Evolutionary conservation across 2,888 invertebrate species (phyloP), one percentile per base, ranked within the genome.

Genomic region (Ramazzottius varieornatus): DNA sequence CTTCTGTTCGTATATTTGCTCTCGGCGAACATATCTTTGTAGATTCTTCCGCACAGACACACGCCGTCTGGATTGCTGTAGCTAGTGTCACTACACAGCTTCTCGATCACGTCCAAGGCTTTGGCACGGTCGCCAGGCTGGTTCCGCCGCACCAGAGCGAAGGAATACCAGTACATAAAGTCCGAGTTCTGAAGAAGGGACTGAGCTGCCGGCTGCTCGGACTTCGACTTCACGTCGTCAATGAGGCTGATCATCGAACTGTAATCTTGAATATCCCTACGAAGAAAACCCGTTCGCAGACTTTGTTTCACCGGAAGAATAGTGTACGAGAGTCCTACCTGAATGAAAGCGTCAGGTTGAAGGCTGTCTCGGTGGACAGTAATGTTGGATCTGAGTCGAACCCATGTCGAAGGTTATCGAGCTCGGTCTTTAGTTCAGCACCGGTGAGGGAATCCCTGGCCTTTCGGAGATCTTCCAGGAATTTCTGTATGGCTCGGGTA

Each of bases 171-270:
- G 54, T 54, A 54, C 54, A 54, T 54, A 29, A 54, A 54, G 29
- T 54, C 54, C 54, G 54, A 29, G n/a, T n/a, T n/a, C 54, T 54
- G 54, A 8, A 54, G 54, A 24, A 8, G 24, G 8, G 8, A 24
- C 29, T 54, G 54, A 54, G 54, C 54, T 4, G 4, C 24, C 20
- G 54, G 54, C 24, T 54, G n/a, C 8, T 54, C 54, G 70, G 91
- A 90, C 68, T 94, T 83, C 1, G 87, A 86, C 73, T 85, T 84
- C 68, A 98, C 78, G 74, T 94, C 94, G 73, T 92, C 91, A 0
- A 96, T 90, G 63, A 98, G 81, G 71, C 88, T 87, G 32, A 98
- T 94, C 85, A 98, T 98, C 0, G 91, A 87, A 76, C 94, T 91
- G 67, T 74, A 74, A 66, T 74, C 72, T 66, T 74, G 73, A 65